phyloP scores from a whole-genome alignment of 2,797 vertebrate genomes.

The Prionace glauca region DNA sequence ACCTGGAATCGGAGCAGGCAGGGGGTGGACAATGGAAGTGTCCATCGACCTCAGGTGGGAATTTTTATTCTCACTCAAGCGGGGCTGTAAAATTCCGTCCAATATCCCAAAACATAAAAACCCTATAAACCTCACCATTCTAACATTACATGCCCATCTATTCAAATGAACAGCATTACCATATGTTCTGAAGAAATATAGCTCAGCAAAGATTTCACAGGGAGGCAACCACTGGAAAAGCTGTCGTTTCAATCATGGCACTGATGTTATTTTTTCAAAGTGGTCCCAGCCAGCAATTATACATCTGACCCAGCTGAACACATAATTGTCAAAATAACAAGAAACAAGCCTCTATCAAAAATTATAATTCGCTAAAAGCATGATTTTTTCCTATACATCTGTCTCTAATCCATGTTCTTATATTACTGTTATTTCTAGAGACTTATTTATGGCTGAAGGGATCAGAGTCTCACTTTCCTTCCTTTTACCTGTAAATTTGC shows the following conservation, averaged over 20 bases:
- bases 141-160: background rate
- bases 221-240: background rate
- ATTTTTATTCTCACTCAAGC: too few species aligned
- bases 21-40: too few species aligned
- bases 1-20: too few species aligned
- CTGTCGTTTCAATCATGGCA: background rate
- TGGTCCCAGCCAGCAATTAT: background rate
- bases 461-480: background rate
- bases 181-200: background rate
- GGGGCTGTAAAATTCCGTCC: too few species aligned
- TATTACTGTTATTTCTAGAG: background rate
- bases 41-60: too few species aligned
- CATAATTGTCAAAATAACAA: background rate
- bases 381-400: background rate
- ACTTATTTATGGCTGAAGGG: background rate
- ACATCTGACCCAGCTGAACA: background rate
- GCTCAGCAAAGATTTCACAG: background rate
- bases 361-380: background rate
- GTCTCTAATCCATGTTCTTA: background rate
- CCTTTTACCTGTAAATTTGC: background rate
- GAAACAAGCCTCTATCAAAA: background rate
- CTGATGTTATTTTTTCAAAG: background rate
- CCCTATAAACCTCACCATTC: background rate
- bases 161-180: background rate
- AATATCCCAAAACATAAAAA: background rate